Conservation (phyloP, 2,888 invertebrate species). For the Tipula vernalis region DNA sequence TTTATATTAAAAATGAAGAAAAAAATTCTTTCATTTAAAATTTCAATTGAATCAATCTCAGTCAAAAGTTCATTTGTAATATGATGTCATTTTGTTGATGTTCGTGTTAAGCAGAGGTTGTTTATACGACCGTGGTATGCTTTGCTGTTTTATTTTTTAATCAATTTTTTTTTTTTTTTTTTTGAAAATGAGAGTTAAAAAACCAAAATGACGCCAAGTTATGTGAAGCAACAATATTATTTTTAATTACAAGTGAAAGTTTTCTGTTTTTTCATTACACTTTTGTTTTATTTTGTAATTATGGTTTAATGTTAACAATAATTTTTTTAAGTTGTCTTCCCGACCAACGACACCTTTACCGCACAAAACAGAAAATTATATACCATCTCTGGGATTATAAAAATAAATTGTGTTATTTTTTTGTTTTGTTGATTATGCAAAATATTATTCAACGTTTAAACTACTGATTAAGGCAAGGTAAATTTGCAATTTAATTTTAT, state of each 20-base stretch:
- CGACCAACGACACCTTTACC: neutral
- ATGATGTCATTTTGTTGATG: neutral
- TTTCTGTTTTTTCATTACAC: neutral
- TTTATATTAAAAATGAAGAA: neutral
- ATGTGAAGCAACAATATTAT: neutral
- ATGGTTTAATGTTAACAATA: neutral
- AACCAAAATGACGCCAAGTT: neutral
- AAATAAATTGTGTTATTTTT: neutral
- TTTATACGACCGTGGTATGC: neutral
- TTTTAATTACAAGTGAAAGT: neutral
- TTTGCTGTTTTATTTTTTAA: neutral
- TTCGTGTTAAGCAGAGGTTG: neutral
- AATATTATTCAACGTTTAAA: neutral
- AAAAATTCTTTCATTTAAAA: neutral
- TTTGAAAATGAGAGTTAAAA: neutral
- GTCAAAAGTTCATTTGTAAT: neutral
- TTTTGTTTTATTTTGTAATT: neutral
- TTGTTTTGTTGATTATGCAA: neutral
- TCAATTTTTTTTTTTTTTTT: no score
- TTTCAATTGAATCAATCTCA: neutral
- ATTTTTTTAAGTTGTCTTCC: neutral
- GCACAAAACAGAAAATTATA: neutral
- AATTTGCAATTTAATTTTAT: neutral
- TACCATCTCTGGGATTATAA: neutral
- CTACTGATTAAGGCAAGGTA: neutral